Evolutionary conservation across 2,888 invertebrate species (phyloP).

Genomic region (Oscheius sp.): DNA sequence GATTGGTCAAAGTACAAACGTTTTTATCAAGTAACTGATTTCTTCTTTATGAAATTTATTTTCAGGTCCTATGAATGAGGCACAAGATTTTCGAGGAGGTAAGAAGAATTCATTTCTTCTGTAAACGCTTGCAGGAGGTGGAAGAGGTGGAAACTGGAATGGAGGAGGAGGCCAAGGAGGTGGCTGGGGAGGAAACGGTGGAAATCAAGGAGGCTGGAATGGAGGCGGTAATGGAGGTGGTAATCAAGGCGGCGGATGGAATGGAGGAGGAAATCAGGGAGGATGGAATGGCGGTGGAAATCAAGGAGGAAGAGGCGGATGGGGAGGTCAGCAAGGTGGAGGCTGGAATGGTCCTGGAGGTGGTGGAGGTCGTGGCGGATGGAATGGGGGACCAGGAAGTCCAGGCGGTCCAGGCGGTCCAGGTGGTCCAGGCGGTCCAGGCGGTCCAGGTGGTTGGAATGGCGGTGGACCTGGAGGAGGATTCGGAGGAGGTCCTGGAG

Average conservation of each 20-base stretch:
- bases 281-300: background rate
- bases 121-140: background rate
- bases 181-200: background rate
- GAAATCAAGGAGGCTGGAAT: background rate
- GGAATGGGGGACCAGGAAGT: background rate
- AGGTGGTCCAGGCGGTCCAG: background rate
- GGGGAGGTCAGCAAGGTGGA: background rate
- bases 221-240: background rate
- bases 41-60: background rate
- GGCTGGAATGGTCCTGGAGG: background rate
- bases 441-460: slow-evolving; percentile 10
- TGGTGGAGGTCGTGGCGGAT: background rate
- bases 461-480: background rate
- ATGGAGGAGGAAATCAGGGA: slow-evolving; percentile 1
- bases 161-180: background rate
- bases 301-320: slow-evolving; percentile 1
- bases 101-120: background rate
- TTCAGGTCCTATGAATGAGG: background rate
- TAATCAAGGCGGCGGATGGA: background rate
- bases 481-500: slow-evolving; percentile 14
- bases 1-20: background rate
- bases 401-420: background rate
- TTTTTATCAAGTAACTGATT: background rate
- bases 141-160: slow-evolving; percentile 2
- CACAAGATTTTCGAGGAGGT: slow-evolving; percentile 11